A percentile compares a stretch with the other conserved stretches of the same genome.
Conservation (phyloP, 2,113 vertebrate species). For the Sceloporus tristichus region DNA sequence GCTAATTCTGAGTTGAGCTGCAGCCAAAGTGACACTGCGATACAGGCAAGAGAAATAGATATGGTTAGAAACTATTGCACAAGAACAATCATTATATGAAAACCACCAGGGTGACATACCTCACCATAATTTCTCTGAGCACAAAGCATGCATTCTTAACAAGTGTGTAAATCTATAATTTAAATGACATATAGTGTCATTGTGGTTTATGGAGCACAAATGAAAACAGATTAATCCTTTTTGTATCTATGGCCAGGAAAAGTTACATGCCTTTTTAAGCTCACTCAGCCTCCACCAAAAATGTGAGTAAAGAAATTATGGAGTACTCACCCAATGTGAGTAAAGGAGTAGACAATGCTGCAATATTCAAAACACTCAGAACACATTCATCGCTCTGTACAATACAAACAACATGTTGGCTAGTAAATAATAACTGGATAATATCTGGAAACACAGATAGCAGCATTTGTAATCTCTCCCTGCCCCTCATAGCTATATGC, state of each 20-base stretch:
- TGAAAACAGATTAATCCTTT: constrained; percentile 4
- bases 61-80: background rate
- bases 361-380: background rate
- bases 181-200: background rate
- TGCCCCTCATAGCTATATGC: no score
- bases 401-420: background rate
- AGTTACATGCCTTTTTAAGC: background rate
- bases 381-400: background rate
- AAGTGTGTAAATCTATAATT: background rate
- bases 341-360: background rate
- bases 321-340: no score
- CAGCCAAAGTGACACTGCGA: background rate
- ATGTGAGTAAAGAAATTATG: background rate
- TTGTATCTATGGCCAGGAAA: background rate
- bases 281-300: background rate
- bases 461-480: background rate
- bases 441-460: background rate
- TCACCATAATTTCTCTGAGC: background rate
- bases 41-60: background rate
- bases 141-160: background rate
- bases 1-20: rapidly evolving
- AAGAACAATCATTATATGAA: background rate
- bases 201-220: background rate
- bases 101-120: background rate
- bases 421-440: background rate